Evolutionary conservation across 2,113 vertebrate genomes (phyloP), one percentile per base, ranked within the genome.

Genomic region (Eretmochelys imbricata): DNA sequence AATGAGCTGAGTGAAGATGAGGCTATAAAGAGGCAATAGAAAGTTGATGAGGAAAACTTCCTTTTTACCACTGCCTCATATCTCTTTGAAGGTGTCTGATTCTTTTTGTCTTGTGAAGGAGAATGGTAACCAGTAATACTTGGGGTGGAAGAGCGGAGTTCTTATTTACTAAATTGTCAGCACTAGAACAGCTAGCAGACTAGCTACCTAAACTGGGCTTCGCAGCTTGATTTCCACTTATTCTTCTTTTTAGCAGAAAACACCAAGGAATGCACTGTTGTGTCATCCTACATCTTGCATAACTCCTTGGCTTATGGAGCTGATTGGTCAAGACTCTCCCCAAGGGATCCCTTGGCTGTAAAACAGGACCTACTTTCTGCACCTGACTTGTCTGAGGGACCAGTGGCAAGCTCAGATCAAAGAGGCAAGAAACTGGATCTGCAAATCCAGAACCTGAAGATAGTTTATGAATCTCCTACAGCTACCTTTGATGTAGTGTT

Each of bases 221-320:
- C 42, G 13, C 48, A 82, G 1, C 31, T 27, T 29, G 1, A 25
- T 85, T 85, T 78, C 53, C 82, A 65, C 38, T 91, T 2, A 35
- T 90, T 83, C 89, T 2, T 31, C 10, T 7, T 14, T 85, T 48
- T 93, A 99, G 99, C 98, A 50, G 98, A 98, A 90, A 95, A 96
- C 80, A 97, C 84, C 35, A 98, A 98, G 12, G 78, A 96, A 0
- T 99, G 98, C 82, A 72, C 98, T 2, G 93, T 99, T 25, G 93
- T 98, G 22, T 98, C 98, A 3, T 99, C 99, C 46, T 99, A 99
- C 1, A 96, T 98, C 50, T 94, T 99, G 80, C 98, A 99, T 97
- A 98, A 98, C 87, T 99, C 99, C 2, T 91, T 99, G 95, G 99
- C 99, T 2, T 99, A 99, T 0, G 99, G 99, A 62, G 99, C 99